Percentiles rank a stretch among this genome's conserved stretches.
Conservation (phyloP, 2,888 invertebrate genomes). For the Luperina testacea region DNA sequence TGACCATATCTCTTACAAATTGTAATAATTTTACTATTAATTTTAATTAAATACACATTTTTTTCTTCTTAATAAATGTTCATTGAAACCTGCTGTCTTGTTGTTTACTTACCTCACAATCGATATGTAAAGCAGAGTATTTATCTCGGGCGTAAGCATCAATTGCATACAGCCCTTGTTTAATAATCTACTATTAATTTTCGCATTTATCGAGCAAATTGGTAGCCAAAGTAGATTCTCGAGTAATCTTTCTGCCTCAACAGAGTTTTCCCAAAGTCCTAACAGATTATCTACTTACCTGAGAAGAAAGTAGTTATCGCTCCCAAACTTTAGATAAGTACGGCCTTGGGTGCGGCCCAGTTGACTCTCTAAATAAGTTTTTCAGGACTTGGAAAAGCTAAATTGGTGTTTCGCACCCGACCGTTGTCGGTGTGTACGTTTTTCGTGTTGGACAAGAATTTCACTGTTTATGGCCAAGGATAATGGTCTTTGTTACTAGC, state of each 20-base stretch:
- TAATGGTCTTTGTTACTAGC: slow-evolving; percentile 54
- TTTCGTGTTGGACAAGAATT: slow-evolving; percentile 62
- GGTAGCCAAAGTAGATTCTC: slow-evolving; percentile 35
- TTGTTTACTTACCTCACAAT: too few relatives aligned
- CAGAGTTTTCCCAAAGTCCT: slow-evolving; percentile 40
- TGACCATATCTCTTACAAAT: too few relatives aligned
- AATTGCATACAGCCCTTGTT: too few relatives aligned
- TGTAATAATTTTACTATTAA: too few relatives aligned
- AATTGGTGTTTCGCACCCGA: slow-evolving; percentile 47
- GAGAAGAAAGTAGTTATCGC: slow-evolving; percentile 52
- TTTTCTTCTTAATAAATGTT: too few relatives aligned
- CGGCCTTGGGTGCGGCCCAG: slow-evolving; percentile 7
- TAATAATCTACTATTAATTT: too few relatives aligned
- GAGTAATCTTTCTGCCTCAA: slow-evolving; percentile 26
- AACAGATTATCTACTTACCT: slow-evolving; percentile 59
- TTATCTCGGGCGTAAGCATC: too few relatives aligned
- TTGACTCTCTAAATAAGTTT: slow-evolving; percentile 51
- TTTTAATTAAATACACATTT: too few relatives aligned
- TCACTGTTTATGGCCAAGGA: slow-evolving; percentile 55
- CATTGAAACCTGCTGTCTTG: too few relatives aligned
- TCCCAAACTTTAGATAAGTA: slow-evolving; percentile 45
- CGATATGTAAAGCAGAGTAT: too few relatives aligned
- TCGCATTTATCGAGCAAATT: slow-evolving; percentile 24
- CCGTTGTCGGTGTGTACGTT: slow-evolving; percentile 36
- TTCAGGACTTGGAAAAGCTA: slow-evolving; percentile 45